Conservation (phyloP, 2,888 invertebrate genomes). For the Athalia rosae region DNA sequence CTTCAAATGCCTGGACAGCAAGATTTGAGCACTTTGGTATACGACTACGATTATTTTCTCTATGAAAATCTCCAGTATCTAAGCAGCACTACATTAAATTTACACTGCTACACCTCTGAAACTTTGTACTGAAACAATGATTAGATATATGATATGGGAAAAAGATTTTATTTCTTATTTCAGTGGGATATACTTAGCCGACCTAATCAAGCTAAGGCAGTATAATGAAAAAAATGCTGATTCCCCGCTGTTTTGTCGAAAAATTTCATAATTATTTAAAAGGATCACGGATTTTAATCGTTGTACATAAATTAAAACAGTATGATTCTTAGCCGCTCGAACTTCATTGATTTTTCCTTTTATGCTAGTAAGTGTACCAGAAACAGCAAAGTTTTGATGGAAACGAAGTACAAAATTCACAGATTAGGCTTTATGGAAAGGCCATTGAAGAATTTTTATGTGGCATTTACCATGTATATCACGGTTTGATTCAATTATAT, state of each 20-base stretch:
- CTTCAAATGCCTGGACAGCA: not conserved
- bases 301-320: not conserved
- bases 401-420: constrained; percentile 12
- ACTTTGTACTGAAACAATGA: constrained; percentile 11
- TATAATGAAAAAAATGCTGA: not conserved
- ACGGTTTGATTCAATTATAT: not conserved
- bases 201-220: not conserved
- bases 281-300: not conserved
- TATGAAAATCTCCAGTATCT: not conserved
- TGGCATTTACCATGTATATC: not conserved
- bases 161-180: not conserved
- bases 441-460: constrained; percentile 1
- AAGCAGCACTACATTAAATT: not conserved
- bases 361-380: not conserved
- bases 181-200: too few relatives aligned
- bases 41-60: not conserved
- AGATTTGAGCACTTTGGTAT: not conserved
- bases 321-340: not conserved
- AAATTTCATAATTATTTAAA: not conserved
- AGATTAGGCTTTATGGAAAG: not conserved
- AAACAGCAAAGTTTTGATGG: not conserved
- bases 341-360: constrained; percentile 5
- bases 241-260: not conserved
- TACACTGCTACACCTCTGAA: not conserved
- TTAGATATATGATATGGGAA: not conserved